Percentiles rank a stretch among this genome's conserved stretches.
phyloP scores from a whole-genome alignment of 2,888 invertebrate species.

The Ichneumon xanthorius region DNA sequence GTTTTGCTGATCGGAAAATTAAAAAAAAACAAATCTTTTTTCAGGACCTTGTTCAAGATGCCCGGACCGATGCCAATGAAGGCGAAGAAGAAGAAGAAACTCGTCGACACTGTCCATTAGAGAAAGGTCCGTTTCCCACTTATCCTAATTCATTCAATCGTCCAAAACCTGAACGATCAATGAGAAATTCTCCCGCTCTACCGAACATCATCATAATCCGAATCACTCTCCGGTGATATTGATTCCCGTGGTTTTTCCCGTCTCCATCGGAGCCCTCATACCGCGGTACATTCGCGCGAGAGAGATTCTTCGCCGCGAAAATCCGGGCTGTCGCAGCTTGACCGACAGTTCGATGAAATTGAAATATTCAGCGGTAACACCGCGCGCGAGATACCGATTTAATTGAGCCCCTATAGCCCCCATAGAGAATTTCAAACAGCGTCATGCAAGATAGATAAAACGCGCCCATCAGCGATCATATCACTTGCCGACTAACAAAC shows the following conservation, averaged over 20 bases:
- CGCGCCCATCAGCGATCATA: background rate
- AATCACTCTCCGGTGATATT: background rate
- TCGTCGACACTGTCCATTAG: slow-evolving; percentile 80
- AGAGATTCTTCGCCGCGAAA: background rate
- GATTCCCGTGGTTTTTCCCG: background rate
- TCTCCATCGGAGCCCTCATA: slow-evolving; percentile 20
- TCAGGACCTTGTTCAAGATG: slow-evolving; percentile 95
- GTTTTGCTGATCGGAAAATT: background rate
- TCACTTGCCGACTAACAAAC: background rate
- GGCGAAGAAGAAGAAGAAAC: slow-evolving; percentile 93
- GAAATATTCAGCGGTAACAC: background rate
- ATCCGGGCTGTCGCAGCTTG: slow-evolving; percentile 8
- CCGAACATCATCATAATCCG: background rate
- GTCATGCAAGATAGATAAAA: background rate
- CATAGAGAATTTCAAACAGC: slow-evolving; percentile 8
- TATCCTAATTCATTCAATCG: background rate
- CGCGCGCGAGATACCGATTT: slow-evolving; percentile 1
- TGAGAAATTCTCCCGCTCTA: background rate
- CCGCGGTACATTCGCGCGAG: background rate
- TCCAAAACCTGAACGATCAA: background rate
- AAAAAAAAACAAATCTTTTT: slow-evolving; percentile 82
- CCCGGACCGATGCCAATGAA: slow-evolving; percentile 92
- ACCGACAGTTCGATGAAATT: background rate
- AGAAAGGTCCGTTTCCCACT: background rate
- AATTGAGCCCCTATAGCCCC: slow-evolving; percentile 40